Evolutionary conservation across 2,113 vertebrate species (phyloP), one percentile per base, ranked within the genome.

Genomic region (Grallaria varia): DNA sequence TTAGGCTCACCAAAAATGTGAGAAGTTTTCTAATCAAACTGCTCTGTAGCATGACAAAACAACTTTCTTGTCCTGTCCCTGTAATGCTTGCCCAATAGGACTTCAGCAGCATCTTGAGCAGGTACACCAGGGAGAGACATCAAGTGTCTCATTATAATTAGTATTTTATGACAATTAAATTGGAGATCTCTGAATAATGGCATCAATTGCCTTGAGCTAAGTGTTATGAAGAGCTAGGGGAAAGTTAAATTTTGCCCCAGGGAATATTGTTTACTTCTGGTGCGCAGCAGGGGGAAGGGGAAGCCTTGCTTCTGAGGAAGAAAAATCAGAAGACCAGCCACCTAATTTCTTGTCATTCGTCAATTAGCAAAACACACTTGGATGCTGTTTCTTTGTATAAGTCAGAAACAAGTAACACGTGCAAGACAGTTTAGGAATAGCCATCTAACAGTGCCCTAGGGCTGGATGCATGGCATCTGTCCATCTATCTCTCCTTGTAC

Each of bases 11-110:
- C 55, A 80, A 49, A 85, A 92, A 90, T 40, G 22, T 72, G 12
- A 79, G 55, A 84, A 39, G n/a, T 76, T 91, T 94, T 77, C 77
- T 78, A 91, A 95, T 89, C 93, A 95, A 76, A 16, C 16, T 93
- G 39, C 25, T 68, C 71, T 2, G 0, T 11, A 68, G 75, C 39
- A 83, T 2, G 20, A 75, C 49, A 95, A 77, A 94, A 59, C 39
- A 74, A 12, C 44, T 72, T 89, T 75, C 55, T 78, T 1, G 0
- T 89, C 69, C 44, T 83, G 64, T 72, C 63, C 53, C 10, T 4
- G 31, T 74, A 74, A 86, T 12, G 74, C 69, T 68, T 87, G 64
- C 42, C 82, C 68, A 73, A 67, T 0, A 47, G 8, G 62, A 55
- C 35, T 92, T 68, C 31, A 77, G 55, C 31, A 94, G 69, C 11